Conservation (phyloP, 2,888 invertebrate genomes). For the Idaea dimidiata region DNA sequence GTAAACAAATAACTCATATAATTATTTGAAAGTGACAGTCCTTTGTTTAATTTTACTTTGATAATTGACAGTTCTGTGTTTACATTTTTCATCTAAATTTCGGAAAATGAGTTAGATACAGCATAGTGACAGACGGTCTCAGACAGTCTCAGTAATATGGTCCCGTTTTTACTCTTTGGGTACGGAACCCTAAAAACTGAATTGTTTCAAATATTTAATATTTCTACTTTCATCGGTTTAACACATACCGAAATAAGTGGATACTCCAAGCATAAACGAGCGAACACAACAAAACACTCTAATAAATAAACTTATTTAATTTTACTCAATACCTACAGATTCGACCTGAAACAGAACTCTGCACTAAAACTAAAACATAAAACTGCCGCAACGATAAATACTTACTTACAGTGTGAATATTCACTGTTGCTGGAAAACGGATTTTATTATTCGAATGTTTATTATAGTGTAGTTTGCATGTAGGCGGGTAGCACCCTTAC, state of each 20-base stretch:
- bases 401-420: conserved; percentile 16
- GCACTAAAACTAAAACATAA: conserved; percentile 16
- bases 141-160: no score
- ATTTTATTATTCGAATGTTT: conserved; percentile 28
- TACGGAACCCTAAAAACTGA: no score
- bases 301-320: not conserved
- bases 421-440: conserved; percentile 21
- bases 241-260: not conserved
- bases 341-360: conserved; percentile 14
- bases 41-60: no score
- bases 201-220: not conserved
- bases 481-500: conserved; percentile 58
- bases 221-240: not conserved
- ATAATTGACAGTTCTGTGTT: no score
- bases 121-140: no score
- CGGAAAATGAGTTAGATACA: no score
- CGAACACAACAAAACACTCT: not conserved
- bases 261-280: not conserved
- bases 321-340: conserved; percentile 16
- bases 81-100: no score
- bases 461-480: conserved; percentile 40
- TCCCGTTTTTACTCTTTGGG: no score
- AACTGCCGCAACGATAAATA: conserved; percentile 29
- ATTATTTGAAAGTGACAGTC: no score
- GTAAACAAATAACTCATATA: no score